Conservation (phyloP, 2,113 vertebrate species). For the Hippocampus abdominalis region DNA sequence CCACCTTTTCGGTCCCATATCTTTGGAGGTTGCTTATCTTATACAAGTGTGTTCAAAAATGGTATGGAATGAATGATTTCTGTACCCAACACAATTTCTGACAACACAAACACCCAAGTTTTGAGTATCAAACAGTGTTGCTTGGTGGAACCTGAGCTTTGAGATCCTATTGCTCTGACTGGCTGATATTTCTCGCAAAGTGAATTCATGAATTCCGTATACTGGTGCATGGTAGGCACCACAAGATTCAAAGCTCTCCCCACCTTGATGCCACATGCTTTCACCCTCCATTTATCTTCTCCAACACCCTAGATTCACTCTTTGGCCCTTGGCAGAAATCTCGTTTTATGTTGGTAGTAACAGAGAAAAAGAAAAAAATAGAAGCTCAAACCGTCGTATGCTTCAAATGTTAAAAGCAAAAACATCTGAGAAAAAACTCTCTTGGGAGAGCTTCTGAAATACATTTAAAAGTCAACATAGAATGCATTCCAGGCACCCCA, state of each 20-base stretch:
- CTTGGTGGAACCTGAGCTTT: not conserved
- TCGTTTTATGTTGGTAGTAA: constrained; percentile 1
- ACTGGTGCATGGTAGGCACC: constrained; percentile 28
- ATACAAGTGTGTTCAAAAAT: not conserved
- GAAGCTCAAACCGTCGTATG: constrained; percentile 3
- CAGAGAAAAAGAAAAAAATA: constrained; percentile 9
- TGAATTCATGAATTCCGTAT: constrained; percentile 49
- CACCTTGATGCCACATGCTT: constrained; percentile 33
- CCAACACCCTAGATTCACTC: constrained; percentile 16
- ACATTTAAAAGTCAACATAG: constrained; percentile 3
- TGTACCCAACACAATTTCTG: not conserved
- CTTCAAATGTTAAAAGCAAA: constrained; percentile 23
- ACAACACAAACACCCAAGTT: not conserved
- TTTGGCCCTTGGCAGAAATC: constrained; percentile 8
- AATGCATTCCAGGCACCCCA: not conserved
- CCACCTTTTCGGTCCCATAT: not conserved
- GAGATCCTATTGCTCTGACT: not conserved
- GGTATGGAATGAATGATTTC: not conserved
- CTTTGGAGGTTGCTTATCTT: not conserved
- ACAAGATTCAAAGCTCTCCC: constrained; percentile 36
- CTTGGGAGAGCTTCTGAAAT: constrained; percentile 1
- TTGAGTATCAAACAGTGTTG: not conserved
- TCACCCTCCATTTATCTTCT: constrained; percentile 4
- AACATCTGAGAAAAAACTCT: constrained; percentile 6
- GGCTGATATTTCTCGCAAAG: constrained; percentile 31